Base-by-base conservation (phyloP, 2,888 invertebrate species). In the Lithosia quadra region DNA sequence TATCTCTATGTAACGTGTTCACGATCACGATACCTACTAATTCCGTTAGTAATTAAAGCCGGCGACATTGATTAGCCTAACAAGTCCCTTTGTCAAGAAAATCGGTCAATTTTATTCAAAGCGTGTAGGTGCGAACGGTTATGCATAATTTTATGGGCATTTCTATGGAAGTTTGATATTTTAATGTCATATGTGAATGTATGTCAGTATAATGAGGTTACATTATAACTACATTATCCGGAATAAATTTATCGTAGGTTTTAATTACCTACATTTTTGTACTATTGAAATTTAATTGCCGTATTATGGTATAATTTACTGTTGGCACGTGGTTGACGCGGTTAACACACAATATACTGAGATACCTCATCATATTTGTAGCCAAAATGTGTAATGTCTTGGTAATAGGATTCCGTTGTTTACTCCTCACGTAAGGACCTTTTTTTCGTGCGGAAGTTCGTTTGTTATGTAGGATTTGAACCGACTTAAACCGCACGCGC, bases 101-200 rank as follows among this genome's bases (percentile, higher is more conserved):
- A 70, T 75, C 73, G 67, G 73, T 76, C 63, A 73, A 71, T 69
- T 72, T 63, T 39, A 73, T 73, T 64, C 65, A 61, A 59, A 62
- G 57, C 36, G 73, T 43, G 76, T 77, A 63, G 80, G 79, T 56
- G 73, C 57, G 28, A 18, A 33, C 55, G 18, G 57, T 68, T 72
- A 72, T 22, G 53, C 22, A 55, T 57, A 64, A 39, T 33, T 61
- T 77, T 67, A 65, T 60, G 36, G 53, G 55, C 3, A 70, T 77
- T 72, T 72, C 68, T 78, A 71, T 59, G 68, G 65, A 58, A 36
- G n/a, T 70, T 61, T 70, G 76, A 78, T 56, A 75, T 75, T 78
- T 69, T 58, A 71, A 70, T 60, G 53, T 21, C 22, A 53, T 9
- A 64, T 43, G 22, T 68, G 58, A 49, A 53, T 64, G 58, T 58